A percentile compares a stretch with the other conserved stretches of the same genome.
Conservation (phyloP, 1,140 invertebrate genomes). For the Drosophila chauvacae region DNA sequence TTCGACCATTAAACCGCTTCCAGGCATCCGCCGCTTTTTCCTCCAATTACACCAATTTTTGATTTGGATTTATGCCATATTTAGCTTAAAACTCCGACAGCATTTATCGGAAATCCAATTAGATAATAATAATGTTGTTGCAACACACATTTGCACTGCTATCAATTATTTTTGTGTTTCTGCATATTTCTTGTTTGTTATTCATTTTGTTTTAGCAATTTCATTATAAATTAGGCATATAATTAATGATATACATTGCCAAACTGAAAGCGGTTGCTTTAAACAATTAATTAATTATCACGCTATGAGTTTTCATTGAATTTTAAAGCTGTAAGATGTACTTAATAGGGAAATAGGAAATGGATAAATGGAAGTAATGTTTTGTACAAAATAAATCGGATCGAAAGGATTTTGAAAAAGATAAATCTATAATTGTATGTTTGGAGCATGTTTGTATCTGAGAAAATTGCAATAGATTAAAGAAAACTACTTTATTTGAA, state of each 20-base stretch:
- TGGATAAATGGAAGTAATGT: not conserved
- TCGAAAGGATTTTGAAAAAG: not conserved
- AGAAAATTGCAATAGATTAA: not conserved
- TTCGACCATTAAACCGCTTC: constrained; percentile 20
- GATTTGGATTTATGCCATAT: constrained; percentile 20
- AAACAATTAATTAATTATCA: constrained; percentile 4
- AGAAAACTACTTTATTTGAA: not conserved
- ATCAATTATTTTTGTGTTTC: constrained; percentile 27
- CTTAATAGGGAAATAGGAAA: not conserved
- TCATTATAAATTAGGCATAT: constrained; percentile 11
- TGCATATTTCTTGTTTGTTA: constrained; percentile 7
- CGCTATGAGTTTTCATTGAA: not conserved
- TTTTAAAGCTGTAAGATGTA: not conserved
- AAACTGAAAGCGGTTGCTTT: constrained; percentile 2
- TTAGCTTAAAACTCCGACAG: not conserved
- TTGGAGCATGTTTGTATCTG: no score
- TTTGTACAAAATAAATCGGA: not conserved
- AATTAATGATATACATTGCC: constrained; percentile 17
- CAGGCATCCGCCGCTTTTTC: not conserved
- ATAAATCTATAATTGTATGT: not conserved
- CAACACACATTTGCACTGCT: constrained; percentile 16
- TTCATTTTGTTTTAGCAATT: not conserved
- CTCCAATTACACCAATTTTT: constrained; percentile 8
- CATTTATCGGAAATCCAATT: constrained; percentile 44
- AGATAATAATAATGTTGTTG: constrained; percentile 29